phyloP scores from a whole-genome alignment of 2,888 invertebrate species.

The Eristalinus sepulchralis region DNA sequence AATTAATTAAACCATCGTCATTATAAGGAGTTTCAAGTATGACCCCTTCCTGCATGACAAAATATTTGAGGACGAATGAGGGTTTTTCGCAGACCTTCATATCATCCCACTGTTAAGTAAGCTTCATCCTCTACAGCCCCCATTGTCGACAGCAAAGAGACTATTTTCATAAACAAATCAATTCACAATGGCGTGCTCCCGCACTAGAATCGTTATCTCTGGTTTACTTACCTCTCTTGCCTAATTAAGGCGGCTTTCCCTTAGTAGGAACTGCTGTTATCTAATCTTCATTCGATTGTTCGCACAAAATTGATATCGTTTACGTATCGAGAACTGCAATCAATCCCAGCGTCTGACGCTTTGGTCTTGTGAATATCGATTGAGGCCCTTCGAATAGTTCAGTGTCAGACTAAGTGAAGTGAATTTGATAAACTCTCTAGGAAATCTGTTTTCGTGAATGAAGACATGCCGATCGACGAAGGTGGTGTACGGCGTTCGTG shows the following conservation, averaged over 20 bases:
- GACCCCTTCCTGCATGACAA: no score
- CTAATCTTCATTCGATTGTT: slow-evolving; percentile 13
- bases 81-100: no score
- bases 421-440: slow-evolving; percentile 7
- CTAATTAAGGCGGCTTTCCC: slow-evolving; percentile 31
- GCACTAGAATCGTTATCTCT: neutral
- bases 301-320: slow-evolving; percentile 15
- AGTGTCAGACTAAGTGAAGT: neutral
- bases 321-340: slow-evolving; percentile 24
- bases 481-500: slow-evolving; percentile 45
- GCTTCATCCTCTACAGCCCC: no score
- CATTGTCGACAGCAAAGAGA: neutral
- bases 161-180: neutral
- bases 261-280: slow-evolving; percentile 4
- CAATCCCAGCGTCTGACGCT: slow-evolving; percentile 9
- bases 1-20: no score
- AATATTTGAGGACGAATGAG: no score
- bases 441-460: neutral
- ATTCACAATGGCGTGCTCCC: neutral
- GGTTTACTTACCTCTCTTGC: slow-evolving; percentile 1
- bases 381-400: neutral
- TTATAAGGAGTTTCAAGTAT: no score
- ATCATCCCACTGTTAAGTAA: no score
- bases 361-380: slow-evolving; percentile 2
- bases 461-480: slow-evolving; percentile 42